A percentile compares a stretch with the other conserved stretches of the same genome.
Conservation (phyloP, 2,888 invertebrate genomes). For the Anodontia alba region DNA sequence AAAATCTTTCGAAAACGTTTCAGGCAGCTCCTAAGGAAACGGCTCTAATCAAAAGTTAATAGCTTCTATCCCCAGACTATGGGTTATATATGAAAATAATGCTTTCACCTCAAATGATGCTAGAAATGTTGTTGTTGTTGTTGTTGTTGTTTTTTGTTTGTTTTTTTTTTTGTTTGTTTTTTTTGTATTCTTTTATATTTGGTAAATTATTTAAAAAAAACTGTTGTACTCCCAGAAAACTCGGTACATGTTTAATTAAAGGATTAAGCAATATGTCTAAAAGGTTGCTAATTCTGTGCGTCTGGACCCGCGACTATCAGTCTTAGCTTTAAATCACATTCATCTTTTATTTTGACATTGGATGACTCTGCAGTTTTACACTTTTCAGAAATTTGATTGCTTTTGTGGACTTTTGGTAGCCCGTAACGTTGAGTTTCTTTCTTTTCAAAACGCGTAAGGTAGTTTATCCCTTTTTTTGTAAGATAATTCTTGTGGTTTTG, state of each 20-base stretch:
- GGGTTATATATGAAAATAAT: too few relatives aligned
- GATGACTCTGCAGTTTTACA: neutral
- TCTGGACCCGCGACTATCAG: neutral
- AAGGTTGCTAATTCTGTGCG: conserved; percentile 5
- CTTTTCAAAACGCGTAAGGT: neutral
- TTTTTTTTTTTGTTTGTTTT: too few relatives aligned
- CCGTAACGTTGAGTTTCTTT: neutral
- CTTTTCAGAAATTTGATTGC: neutral
- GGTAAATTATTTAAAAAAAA: neutral
- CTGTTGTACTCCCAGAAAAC: neutral
- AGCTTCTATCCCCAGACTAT: too few relatives aligned
- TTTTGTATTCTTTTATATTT: too few relatives aligned
- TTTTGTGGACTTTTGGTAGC: neutral
- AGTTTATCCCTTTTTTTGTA: neutral
- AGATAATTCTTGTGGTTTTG: neutral
- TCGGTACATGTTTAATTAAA: neutral
- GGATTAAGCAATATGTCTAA: neutral
- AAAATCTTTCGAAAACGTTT: too few relatives aligned
- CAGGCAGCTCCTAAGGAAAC: too few relatives aligned
- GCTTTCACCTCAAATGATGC: too few relatives aligned
- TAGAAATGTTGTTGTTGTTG: too few relatives aligned
- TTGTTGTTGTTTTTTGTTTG: too few relatives aligned
- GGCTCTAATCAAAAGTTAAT: too few relatives aligned
- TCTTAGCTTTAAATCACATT: neutral
- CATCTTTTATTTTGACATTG: neutral